Conservation (phyloP, 2,113 vertebrate genomes). For the Scalopus aquaticus region DNA sequence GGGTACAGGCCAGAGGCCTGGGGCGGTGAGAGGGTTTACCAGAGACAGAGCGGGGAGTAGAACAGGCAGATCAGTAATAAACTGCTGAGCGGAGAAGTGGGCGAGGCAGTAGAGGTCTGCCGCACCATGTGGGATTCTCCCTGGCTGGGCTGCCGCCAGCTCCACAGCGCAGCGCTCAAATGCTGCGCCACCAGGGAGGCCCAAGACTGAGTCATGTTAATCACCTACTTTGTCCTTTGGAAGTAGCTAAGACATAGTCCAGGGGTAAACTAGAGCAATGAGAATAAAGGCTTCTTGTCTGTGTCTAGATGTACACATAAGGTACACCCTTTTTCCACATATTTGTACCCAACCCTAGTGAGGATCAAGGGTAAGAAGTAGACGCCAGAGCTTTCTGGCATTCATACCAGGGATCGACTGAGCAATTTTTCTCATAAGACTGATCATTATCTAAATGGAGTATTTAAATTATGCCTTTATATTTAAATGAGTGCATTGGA, state of each 20-base stretch:
- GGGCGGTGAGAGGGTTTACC: no score
- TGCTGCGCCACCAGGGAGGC: no score
- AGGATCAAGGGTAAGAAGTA: background rate
- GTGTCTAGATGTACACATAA: background rate
- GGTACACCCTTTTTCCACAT: background rate
- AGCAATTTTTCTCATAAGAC: background rate
- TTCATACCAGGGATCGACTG: background rate
- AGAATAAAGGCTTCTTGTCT: accelerated
- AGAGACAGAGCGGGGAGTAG: no score
- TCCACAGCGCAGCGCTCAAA: no score
- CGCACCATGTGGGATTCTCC: no score
- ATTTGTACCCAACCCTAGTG: background rate
- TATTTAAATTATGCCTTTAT: background rate
- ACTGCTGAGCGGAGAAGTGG: no score
- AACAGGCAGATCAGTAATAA: no score
- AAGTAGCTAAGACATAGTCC: background rate
- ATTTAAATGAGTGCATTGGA: background rate
- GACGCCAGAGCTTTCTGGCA: background rate
- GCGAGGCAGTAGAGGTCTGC: no score
- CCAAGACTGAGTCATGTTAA: background rate
- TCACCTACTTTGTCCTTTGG: background rate
- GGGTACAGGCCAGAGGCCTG: no score
- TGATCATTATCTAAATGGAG: background rate
- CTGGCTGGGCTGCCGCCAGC: no score
- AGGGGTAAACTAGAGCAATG: background rate